Percentiles rank a stretch among this genome's conserved stretches.
Conservation (phyloP, 2,113 vertebrate genomes). For the Pomatostomus ruficeps region DNA sequence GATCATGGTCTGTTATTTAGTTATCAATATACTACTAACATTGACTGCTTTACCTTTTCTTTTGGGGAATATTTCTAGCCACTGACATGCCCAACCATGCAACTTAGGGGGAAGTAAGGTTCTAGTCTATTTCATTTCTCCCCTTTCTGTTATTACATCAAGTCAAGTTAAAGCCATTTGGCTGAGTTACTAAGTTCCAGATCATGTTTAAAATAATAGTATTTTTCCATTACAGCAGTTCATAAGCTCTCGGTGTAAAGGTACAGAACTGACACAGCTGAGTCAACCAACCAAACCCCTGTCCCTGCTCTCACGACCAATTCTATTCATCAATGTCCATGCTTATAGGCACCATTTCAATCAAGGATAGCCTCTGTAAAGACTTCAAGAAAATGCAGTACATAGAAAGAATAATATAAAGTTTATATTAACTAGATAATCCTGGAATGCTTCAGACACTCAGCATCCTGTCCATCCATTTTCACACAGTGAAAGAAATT, state of each 20-base stretch:
- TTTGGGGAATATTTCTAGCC: background rate
- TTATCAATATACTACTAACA: background rate
- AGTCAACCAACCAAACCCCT: background rate
- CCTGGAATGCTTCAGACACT: background rate
- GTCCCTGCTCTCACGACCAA: background rate
- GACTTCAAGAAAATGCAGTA: background rate
- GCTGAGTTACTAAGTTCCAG: background rate
- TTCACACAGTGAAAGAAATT: background rate
- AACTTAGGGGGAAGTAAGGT: background rate
- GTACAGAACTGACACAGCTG: background rate
- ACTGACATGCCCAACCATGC: background rate
- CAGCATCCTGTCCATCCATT: background rate
- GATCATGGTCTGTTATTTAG: background rate
- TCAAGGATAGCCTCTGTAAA: background rate
- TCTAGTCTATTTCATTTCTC: background rate
- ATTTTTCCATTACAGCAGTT: background rate
- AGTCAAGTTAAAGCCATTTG: background rate
- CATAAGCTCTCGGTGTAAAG: background rate
- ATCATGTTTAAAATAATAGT: background rate
- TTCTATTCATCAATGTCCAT: background rate
- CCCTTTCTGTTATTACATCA: background rate
- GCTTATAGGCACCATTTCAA: background rate
- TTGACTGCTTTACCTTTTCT: background rate
- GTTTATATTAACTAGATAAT: background rate
- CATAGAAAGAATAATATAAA: background rate